phyloP scores from a whole-genome alignment of 30 jellyfish, hydroid and myxozoan genomes.

The Aurelia coerulea region DNA sequence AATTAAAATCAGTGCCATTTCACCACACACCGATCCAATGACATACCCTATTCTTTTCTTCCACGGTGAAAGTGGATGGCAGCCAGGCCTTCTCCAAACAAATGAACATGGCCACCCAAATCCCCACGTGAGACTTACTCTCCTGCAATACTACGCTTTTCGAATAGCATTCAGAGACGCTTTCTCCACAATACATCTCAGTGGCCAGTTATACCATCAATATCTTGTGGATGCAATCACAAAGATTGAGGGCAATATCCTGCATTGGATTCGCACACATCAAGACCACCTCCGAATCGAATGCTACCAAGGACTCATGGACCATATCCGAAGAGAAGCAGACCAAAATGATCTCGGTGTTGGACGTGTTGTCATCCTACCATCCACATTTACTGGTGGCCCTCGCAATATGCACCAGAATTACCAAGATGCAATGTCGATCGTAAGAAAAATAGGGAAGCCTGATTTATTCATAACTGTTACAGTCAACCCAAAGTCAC shows the following conservation, averaged over 20 bases:
- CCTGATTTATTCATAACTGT: not conserved
- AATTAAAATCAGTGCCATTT: not conserved
- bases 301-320: slow-evolving; percentile 6
- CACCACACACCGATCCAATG: slow-evolving; percentile 41
- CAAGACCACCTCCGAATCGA: not conserved
- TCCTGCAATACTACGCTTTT: not conserved
- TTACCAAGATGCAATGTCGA: slow-evolving; percentile 55
- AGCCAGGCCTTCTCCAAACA: no score
- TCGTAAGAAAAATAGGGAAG: not conserved
- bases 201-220: not conserved
- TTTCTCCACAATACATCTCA: not conserved
- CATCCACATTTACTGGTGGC: slow-evolving; percentile 26
- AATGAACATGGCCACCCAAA: not conserved
- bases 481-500: not conserved
- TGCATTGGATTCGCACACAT: not conserved
- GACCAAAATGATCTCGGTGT: not conserved
- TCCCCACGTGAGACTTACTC: not conserved
- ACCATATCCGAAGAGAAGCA: not conserved
- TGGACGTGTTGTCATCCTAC: slow-evolving; percentile 58
- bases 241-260: not conserved
- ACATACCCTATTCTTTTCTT: slow-evolving; percentile 44
- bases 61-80: slow-evolving; percentile 54
- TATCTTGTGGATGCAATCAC: not conserved
- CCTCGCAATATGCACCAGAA: slow-evolving; percentile 46
- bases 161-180: not conserved